phyloP scores from a whole-genome alignment of 1,140 invertebrate species.

The Polypedilum pembai region DNA sequence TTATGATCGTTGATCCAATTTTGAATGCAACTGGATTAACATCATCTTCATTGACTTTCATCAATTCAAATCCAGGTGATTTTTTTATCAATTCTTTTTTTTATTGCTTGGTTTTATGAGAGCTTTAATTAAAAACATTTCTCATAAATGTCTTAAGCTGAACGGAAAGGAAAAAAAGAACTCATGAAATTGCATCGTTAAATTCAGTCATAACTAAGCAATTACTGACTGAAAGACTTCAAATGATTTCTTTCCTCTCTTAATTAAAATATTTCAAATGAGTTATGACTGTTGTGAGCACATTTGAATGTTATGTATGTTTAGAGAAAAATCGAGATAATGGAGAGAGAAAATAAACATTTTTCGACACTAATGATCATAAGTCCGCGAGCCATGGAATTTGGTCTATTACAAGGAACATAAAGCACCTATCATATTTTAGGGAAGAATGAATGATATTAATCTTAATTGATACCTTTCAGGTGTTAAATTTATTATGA shows the following conservation, averaged over 20 bases:
- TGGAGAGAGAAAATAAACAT: background rate
- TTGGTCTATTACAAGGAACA: constrained; percentile 1
- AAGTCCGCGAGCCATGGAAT: background rate
- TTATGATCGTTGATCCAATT: background rate
- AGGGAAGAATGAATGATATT: background rate
- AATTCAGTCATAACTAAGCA: constrained; percentile 6
- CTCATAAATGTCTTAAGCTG: background rate
- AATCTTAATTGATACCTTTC: constrained; percentile 12
- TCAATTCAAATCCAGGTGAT: background rate
- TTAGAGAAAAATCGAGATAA: background rate
- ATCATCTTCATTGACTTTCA: background rate
- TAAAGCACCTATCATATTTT: background rate
- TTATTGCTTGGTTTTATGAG: constrained; percentile 4
- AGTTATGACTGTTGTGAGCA: too few species aligned
- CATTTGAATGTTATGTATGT: too few species aligned
- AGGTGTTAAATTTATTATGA: background rate
- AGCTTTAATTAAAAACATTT: constrained; percentile 5
- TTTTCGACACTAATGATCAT: background rate
- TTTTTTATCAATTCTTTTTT: constrained; percentile 19
- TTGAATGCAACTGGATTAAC: background rate
- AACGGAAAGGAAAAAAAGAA: background rate
- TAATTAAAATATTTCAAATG: too few species aligned
- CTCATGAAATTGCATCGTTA: background rate
- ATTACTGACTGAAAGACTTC: background rate
- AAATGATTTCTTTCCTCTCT: too few species aligned